phyloP scores from a whole-genome alignment of 2,797 vertebrate genomes.

The Oreonectes daqikongensis region DNA sequence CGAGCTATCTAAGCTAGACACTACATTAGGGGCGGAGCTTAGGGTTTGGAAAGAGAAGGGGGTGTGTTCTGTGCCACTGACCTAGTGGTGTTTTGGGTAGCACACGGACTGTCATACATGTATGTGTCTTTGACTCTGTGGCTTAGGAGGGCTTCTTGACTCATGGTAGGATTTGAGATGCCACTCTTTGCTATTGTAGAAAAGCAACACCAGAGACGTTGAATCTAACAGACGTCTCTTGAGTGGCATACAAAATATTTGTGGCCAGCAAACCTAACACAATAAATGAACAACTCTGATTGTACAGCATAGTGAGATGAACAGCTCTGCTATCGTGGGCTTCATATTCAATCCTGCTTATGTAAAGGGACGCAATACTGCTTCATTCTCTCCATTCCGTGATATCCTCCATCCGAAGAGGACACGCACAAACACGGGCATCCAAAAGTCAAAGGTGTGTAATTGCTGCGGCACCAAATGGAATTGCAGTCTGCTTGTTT shows the following conservation, averaged over 20 bases:
- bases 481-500: not conserved
- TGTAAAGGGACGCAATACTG: not conserved
- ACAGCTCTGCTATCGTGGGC: not conserved
- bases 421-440: not conserved
- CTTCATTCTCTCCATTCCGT: not conserved
- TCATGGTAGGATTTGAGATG: not conserved
- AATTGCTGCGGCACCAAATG: constrained; percentile 1
- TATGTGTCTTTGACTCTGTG: constrained; percentile 9
- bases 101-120: not conserved
- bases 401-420: not conserved
- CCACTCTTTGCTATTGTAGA: not conserved
- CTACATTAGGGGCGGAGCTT: constrained; percentile 40
- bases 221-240: not conserved
- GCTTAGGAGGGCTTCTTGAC: constrained; percentile 8
- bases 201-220: constrained; percentile 7
- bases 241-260: not conserved
- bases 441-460: not conserved
- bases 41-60: constrained; percentile 21
- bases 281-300: constrained; percentile 24
- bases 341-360: constrained; percentile 13
- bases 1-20: constrained; percentile 49
- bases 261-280: constrained; percentile 19
- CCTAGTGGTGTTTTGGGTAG: not conserved
- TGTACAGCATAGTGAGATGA: constrained; percentile 24
- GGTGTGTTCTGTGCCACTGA: not conserved